Evolutionary conservation across 2,797 vertebrate genomes (phyloP).

Genomic region (Diglossa cyanea): DNA sequence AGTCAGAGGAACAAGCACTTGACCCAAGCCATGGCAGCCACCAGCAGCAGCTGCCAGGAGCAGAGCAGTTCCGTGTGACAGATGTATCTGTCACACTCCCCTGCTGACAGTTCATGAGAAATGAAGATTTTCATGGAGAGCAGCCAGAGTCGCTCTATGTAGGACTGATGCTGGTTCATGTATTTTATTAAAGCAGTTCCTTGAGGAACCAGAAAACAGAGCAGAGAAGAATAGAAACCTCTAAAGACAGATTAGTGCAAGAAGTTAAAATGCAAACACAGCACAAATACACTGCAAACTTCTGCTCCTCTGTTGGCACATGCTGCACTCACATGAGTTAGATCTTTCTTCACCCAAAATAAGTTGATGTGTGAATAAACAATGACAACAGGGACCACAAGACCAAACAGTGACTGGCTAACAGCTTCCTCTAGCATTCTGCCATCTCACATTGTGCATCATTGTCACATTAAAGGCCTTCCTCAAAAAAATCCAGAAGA

Average conservation of each 20-base stretch:
- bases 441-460: neutral
- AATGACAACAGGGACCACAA: neutral
- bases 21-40: neutral
- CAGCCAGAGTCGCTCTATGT: neutral
- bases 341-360: constrained; percentile 11
- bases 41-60: neutral
- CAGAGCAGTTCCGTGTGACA: neutral
- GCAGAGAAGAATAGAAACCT: neutral
- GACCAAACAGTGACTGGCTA: neutral
- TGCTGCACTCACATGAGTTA: neutral
- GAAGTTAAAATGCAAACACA: neutral
- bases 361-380: neutral
- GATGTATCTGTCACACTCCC: neutral
- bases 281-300: neutral
- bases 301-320: neutral
- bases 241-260: neutral
- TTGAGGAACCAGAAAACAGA: neutral
- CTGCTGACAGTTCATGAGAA: neutral
- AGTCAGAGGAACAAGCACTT: neutral
- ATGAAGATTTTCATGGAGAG: neutral
- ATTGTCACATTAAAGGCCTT: neutral
- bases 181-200: neutral
- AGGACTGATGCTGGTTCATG: neutral
- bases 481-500: neutral
- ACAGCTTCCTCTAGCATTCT: neutral